Base-by-base conservation (phyloP, 2,888 invertebrate genomes). In the Anodontia alba region DNA sequence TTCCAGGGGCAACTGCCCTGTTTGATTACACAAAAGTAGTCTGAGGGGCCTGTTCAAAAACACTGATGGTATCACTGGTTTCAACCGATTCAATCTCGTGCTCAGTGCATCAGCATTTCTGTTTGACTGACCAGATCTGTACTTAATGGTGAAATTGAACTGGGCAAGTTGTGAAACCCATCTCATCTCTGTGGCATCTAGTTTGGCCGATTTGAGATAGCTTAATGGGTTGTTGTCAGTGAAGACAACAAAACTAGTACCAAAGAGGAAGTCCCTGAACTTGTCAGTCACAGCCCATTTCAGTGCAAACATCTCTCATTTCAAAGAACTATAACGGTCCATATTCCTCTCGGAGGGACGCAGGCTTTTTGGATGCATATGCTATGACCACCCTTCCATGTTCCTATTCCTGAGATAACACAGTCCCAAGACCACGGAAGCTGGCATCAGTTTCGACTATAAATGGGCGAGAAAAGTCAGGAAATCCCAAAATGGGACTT, bases 361-460 rank as follows among this genome's bases (percentile, higher is more conserved):
- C 15, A 88, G 72, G 3, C 49, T n/a, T 57, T 36, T 84, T 73
- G 49, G 88, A 86, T 23, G 88, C 86, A 70, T 88, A 88, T 23
- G 73, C 76, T 12, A 89, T 62, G 1, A 86, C 84, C 20, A 49
- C 70, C 0, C 15, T 38, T 5, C 75, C 51, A 2, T 57, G 66
- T 17, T 80, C 81, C 54, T 83, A 79, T 7, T 85, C 78, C 46
- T 88, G 87, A 17, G 82, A 79, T 10, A 87, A 51, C 3, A 89
- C 78, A 12, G 80, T 84, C 2, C 88, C 86, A 8, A 88, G 69
- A 2, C 88, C 86, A 20, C 68, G 17, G 31, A 77, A 36, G 43
- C 80, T 78, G n/a, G 81, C 87, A 75, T 88, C 88, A 5, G 73
- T 76, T 31, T 89, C 86, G 43, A 88, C 49, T 0, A 87, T 72